These are phyloP conservation scores for Eriosoma lanigerum DNA, from an alignment of 1,140 invertebrate species.

Conservation along the genomic window DNA sequence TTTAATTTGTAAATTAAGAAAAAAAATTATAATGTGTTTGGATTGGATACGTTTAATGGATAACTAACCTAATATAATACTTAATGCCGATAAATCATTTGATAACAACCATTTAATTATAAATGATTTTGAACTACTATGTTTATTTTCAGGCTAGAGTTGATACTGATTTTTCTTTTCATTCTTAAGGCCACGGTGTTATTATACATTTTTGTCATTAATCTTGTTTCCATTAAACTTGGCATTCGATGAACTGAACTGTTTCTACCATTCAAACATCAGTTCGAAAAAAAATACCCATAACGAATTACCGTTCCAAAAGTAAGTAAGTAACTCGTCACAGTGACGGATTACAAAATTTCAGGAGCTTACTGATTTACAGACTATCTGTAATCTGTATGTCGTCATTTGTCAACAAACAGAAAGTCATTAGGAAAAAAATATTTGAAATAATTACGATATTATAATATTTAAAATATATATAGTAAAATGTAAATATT, in stretches of 20 bases:
- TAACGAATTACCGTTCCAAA: conserved; percentile 35
- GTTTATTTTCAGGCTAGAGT: background rate
- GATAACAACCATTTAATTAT: background rate
- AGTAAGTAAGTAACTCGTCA: conserved; percentile 44
- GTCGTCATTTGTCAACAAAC: background rate
- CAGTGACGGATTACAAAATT: conserved; percentile 38
- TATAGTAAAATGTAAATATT: too few relatives aligned
- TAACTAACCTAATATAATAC: too few relatives aligned
- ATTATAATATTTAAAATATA: too few relatives aligned
- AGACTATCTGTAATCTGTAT: background rate
- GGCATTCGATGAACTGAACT: background rate
- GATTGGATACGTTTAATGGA: too few relatives aligned
- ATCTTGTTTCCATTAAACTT: conserved; percentile 41
- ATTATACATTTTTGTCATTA: conserved; percentile 50
- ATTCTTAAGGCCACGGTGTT: conserved; percentile 38
- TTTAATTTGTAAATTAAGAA: background rate
- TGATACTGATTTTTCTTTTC: background rate
- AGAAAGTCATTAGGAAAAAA: background rate
- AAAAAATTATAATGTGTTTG: too few relatives aligned
- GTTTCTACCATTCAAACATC: background rate
- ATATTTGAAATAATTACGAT: too few relatives aligned
- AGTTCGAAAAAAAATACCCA: conserved; percentile 7
- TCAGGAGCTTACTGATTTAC: conserved; percentile 5
- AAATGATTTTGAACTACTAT: background rate
- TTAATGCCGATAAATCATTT: background rate